Percentiles rank a stretch among this genome's conserved stretches.
Evolutionary conservation across 2,113 vertebrate genomes (phyloP).

Genomic region (Scytalopus superciliaris): DNA sequence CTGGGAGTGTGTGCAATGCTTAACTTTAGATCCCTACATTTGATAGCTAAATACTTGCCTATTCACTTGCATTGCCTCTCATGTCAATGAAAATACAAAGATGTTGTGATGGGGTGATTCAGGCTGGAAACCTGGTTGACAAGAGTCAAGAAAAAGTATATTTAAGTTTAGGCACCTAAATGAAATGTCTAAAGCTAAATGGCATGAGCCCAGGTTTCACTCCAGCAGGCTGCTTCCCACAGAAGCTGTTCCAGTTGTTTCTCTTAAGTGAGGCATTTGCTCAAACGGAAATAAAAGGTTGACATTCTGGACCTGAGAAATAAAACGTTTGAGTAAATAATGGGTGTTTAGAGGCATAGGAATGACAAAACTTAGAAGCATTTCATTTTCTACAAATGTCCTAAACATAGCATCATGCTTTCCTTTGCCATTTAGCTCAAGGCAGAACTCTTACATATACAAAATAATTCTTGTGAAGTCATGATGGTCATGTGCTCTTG

Average conservation of each 20-base stretch:
- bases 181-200: background rate
- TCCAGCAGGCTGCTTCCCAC: background rate
- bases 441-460: constrained; percentile 15
- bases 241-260: background rate
- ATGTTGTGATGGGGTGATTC: background rate
- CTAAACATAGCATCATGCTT: background rate
- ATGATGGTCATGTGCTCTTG: background rate
- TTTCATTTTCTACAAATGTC: constrained; percentile 7
- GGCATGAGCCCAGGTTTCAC: background rate
- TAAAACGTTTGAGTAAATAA: constrained; percentile 11
- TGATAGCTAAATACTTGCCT: background rate
- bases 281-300: constrained; percentile 27
- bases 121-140: background rate
- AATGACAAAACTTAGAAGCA: constrained; percentile 43
- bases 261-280: background rate
- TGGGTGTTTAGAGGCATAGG: constrained; percentile 11
- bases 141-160: background rate
- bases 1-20: background rate
- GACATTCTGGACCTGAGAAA: constrained; percentile 25
- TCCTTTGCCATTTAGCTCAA: constrained; percentile 22
- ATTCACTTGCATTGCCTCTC: background rate
- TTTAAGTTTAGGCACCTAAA: background rate
- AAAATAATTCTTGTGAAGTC: constrained; percentile 23
- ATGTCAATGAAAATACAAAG: background rate
- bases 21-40: background rate